These are phyloP conservation scores for Sciurus carolinensis DNA, from an alignment of 2,797 vertebrate genomes.

Conservation along the genomic window DNA sequence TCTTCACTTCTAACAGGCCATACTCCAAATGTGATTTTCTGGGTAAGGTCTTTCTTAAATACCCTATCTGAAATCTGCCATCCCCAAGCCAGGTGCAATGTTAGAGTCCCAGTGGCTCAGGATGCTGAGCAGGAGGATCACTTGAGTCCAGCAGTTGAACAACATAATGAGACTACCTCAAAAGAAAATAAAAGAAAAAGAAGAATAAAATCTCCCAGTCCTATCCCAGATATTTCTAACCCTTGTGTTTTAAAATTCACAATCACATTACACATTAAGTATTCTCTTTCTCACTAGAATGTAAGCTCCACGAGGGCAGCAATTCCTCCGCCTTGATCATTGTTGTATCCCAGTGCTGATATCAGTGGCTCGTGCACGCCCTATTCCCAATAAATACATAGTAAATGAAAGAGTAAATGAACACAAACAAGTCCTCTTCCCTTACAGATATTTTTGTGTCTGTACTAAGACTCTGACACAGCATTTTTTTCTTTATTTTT, in stretches of 20 bases:
- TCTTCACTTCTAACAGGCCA: not conserved
- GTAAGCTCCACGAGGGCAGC: not conserved
- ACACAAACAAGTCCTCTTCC: not conserved
- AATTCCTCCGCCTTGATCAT: not conserved
- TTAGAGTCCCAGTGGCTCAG: not conserved
- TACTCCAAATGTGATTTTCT: not conserved
- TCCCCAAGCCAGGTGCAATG: not conserved
- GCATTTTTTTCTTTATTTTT: constrained; percentile 2
- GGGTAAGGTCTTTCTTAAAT: not conserved
- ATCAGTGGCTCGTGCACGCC: not conserved
- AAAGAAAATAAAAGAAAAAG: not conserved
- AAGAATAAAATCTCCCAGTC: not conserved
- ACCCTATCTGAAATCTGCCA: not conserved
- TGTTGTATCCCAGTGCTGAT: not conserved
- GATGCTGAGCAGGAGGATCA: not conserved
- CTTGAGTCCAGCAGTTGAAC: not conserved
- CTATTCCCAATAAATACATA: not conserved
- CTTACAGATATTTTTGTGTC: not conserved
- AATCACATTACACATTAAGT: not conserved
- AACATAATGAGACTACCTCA: not conserved
- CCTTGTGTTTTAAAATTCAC: not conserved
- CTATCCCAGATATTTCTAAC: not conserved
- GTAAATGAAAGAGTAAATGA: not conserved
- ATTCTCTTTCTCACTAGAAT: not conserved
- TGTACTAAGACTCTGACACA: not conserved